Evolutionary conservation across 2,797 vertebrate genomes (phyloP).

Genomic region (Notolepis coatsorum): DNA sequence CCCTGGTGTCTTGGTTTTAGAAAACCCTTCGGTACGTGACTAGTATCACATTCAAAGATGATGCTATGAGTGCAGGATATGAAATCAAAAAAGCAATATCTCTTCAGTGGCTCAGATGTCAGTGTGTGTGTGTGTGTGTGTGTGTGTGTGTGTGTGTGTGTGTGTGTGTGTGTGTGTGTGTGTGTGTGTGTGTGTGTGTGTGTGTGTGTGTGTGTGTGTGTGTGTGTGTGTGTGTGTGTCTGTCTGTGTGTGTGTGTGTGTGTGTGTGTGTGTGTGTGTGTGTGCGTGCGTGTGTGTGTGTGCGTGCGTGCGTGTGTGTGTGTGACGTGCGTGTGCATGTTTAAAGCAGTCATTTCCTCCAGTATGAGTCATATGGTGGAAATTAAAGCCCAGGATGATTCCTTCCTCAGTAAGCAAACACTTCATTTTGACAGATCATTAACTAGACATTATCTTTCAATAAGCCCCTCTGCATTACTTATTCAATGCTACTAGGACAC

Average conservation of each 20-base stretch:
- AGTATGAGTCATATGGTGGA: slow-evolving; percentile 67
- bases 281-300: slow-evolving; percentile 14
- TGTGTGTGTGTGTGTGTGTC: slow-evolving; percentile 18
- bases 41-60: slow-evolving; percentile 26
- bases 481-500: slow-evolving; percentile 64
- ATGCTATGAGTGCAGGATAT: slow-evolving; percentile 11
- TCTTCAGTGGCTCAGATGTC: slow-evolving; percentile 3
- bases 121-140: slow-evolving; percentile 3
- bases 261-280: background rate
- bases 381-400: slow-evolving; percentile 72
- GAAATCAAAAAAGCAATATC: slow-evolving; percentile 8
- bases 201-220: slow-evolving; percentile 30
- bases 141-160: slow-evolving; percentile 10
- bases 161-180: slow-evolving; percentile 16
- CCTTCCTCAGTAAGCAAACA: slow-evolving; percentile 72
- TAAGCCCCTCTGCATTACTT: slow-evolving; percentile 73
- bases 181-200: slow-evolving; percentile 9
- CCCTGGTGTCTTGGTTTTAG: background rate
- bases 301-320: slow-evolving; percentile 5
- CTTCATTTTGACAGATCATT: slow-evolving; percentile 82
- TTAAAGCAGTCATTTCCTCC: slow-evolving; percentile 58
- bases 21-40: slow-evolving; percentile 5
- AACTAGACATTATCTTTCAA: slow-evolving; percentile 79
- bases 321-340: too few species aligned
- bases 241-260: slow-evolving; percentile 36